Evolutionary conservation across 2,888 invertebrate species (phyloP), one percentile per base, ranked within the genome.

Genomic region (Palloptera scutellata): DNA sequence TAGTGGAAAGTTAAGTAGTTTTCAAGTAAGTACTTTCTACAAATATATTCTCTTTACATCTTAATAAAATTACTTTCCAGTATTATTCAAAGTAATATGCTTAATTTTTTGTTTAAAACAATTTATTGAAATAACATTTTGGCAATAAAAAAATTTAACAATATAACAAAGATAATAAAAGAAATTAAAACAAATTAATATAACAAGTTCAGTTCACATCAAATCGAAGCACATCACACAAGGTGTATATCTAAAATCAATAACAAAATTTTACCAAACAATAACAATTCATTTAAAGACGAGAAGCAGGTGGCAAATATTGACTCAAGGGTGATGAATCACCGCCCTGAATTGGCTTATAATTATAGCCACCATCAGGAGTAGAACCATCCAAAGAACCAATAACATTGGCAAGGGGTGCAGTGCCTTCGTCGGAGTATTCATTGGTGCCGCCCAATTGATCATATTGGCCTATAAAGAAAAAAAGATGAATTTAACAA

Each of bases 381-480:
- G 74, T 66, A 20, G 70, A 71, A 60, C 75, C 67, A 60, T 77
- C 79, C 48, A 82, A 66, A 19, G 78, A 75, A 45, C 83, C 83
- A 69, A 84, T 74, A 20, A 82, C 82, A 0, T 82, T 82, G 19
- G 78, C 78, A 3, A 83, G 72, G 20, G 82, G 79, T 4, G 79
- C 81, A 57, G 77, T 77, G 64, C 76, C 79, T 68, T 82, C 81
- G 10, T 83, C 82, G 1, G 78, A 74, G 45, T 79, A 75, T 69
- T 83, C 79, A 5, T 77, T 81, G 58, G 77, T 79, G 42, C 84
- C 84, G 13, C 84, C 83, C 58, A 84, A 75, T 63, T 79, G 74
- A 61, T 84, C 83, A 70, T 83, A 84, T 75, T 84, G 82, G 17
- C 75, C 80, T 80, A 58, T 19, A 70, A 30, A 40, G n/a, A 45